Percentiles rank a stretch among this genome's conserved stretches.
Evolutionary conservation across 2,113 vertebrate genomes (phyloP).

Genomic region (Antigone vipio): DNA sequence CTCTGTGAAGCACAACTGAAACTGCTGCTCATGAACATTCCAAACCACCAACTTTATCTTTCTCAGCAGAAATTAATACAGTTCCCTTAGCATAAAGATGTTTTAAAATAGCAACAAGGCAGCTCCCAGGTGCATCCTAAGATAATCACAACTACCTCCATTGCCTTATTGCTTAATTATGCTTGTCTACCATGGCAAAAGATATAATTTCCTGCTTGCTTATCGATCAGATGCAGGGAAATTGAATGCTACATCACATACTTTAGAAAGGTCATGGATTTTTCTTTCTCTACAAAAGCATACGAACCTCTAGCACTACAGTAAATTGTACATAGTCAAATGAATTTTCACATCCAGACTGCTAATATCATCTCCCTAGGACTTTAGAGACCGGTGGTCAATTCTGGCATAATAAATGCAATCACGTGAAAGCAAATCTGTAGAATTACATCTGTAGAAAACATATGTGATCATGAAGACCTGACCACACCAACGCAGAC

Average conservation of each 20-base stretch:
- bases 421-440: background rate
- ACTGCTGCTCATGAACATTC: constrained; percentile 20
- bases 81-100: constrained; percentile 45
- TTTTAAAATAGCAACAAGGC: constrained; percentile 53
- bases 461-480: accelerated
- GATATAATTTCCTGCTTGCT: constrained; percentile 53
- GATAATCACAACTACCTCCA: constrained; percentile 49
- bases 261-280: constrained; percentile 43
- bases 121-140: constrained; percentile 42
- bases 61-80: constrained; percentile 57
- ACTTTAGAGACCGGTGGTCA: background rate
- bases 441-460: background rate
- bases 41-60: constrained; percentile 23
- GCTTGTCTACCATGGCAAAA: constrained; percentile 14
- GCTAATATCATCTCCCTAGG: background rate
- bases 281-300: background rate
- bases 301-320: background rate
- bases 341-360: background rate
- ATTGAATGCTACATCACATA: constrained; percentile 18
- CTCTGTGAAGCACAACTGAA: constrained; percentile 9
- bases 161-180: constrained; percentile 66
- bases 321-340: background rate
- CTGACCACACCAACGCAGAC: background rate
- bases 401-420: background rate
- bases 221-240: constrained; percentile 47